These are phyloP conservation scores for Gambelia wislizenii DNA, from an alignment of 2,797 vertebrate species.

Conservation along the genomic window DNA sequence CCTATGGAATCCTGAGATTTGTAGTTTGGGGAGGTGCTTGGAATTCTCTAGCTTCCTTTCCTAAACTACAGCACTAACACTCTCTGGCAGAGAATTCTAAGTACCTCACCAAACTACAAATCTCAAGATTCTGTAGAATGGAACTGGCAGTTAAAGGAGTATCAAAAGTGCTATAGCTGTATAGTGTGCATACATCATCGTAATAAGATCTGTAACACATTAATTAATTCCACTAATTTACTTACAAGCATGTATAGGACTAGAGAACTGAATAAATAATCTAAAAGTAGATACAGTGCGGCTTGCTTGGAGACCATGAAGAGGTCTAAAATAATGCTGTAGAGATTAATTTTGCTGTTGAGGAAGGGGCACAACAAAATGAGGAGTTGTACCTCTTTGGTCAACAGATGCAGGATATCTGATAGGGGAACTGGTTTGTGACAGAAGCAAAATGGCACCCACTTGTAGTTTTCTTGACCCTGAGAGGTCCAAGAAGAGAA, in stretches of 20 bases:
- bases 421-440: slow-evolving; percentile 34
- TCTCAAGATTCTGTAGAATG: too few species aligned
- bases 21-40: too few species aligned
- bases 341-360: slow-evolving; percentile 10
- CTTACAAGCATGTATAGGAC: not conserved
- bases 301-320: not conserved
- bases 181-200: not conserved
- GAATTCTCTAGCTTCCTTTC: too few species aligned
- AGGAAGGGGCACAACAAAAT: slow-evolving; percentile 32
- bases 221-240: not conserved
- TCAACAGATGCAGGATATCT: slow-evolving; percentile 51
- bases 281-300: not conserved
- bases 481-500: slow-evolving; percentile 11
- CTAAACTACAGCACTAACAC: too few species aligned
- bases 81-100: too few species aligned
- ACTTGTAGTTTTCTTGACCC: slow-evolving; percentile 9
- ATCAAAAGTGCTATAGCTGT: too few species aligned
- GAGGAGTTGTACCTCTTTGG: slow-evolving; percentile 19
- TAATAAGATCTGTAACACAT: not conserved
- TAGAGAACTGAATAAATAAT: not conserved
- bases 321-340: not conserved
- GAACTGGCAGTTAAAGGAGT: too few species aligned
- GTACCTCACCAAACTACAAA: too few species aligned
- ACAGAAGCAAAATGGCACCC: not conserved
- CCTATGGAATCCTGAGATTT: too few species aligned